Evolutionary conservation across 2,797 vertebrate species (phyloP).

Genomic region (Acanthurus leucopareius): DNA sequence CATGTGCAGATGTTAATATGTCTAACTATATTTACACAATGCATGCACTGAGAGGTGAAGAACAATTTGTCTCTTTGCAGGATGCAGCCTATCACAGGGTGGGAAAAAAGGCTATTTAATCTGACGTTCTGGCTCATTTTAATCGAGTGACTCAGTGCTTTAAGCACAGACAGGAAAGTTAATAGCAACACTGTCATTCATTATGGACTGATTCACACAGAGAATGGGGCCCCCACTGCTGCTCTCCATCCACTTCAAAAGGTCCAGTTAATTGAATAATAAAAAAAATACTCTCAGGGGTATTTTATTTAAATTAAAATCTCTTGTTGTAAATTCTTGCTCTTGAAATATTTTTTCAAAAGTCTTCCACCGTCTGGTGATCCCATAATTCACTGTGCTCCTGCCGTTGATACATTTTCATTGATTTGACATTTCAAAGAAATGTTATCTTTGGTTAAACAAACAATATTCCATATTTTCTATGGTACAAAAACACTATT

Average conservation of each 20-base stretch:
- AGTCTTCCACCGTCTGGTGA: background rate
- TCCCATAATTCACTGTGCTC: background rate
- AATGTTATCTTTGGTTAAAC: background rate
- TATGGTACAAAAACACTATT: background rate
- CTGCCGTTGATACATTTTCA: background rate
- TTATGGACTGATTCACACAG: slow-evolving; percentile 1
- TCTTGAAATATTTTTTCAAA: background rate
- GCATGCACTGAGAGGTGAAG: background rate
- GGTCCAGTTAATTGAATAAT: background rate
- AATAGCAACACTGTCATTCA: background rate
- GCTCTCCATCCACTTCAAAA: background rate
- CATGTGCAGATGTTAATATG: too few species aligned
- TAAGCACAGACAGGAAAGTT: background rate
- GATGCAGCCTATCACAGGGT: background rate
- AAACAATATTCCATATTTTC: background rate
- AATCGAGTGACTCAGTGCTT: background rate
- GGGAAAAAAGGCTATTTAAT: background rate
- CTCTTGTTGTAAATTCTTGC: background rate
- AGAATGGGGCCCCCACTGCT: background rate
- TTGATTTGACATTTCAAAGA: slow-evolving; percentile 1
- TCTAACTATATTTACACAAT: too few species aligned
- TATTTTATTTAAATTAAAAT: background rate
- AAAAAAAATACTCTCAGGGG: background rate
- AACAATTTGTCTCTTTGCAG: background rate
- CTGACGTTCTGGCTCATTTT: background rate